phyloP scores from a whole-genome alignment of 1,140 invertebrate species.

The Tyrophagus putrescentiae region DNA sequence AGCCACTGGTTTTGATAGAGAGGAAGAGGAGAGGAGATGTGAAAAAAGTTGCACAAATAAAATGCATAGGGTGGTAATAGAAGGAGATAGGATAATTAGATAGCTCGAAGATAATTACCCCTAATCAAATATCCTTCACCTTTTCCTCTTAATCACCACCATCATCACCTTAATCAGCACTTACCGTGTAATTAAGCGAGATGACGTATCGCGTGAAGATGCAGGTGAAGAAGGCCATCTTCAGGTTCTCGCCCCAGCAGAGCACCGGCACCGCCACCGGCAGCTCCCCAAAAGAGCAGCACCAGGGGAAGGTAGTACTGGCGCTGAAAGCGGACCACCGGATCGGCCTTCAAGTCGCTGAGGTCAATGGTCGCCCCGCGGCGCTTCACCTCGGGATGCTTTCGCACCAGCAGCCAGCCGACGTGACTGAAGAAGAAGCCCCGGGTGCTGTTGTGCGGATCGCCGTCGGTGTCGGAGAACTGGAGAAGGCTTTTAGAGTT shows the following conservation, averaged over 20 bases:
- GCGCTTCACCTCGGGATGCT: slow-evolving; percentile 68
- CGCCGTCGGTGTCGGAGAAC: slow-evolving; percentile 84
- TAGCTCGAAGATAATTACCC: too few species aligned
- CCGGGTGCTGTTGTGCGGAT: slow-evolving; percentile 82
- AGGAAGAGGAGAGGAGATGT: too few species aligned
- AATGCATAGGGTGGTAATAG: too few species aligned
- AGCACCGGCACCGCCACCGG: slow-evolving; percentile 67
- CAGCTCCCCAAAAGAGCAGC: slow-evolving; percentile 61
- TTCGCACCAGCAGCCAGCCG: slow-evolving; percentile 75
- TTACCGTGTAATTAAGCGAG: slow-evolving; percentile 56
- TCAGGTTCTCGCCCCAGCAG: slow-evolving; percentile 66
- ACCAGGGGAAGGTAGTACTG: slow-evolving; percentile 65
- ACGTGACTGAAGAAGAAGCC: slow-evolving; percentile 94
- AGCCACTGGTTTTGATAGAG: too few species aligned
- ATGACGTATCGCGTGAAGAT: slow-evolving; percentile 18
- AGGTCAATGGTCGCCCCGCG: slow-evolving; percentile 47
- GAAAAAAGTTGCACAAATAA: too few species aligned
- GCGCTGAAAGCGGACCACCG: slow-evolving; percentile 67
- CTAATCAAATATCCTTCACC: too few species aligned
- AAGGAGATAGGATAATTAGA: too few species aligned
- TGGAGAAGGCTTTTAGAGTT: too few species aligned
- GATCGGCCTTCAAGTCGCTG: slow-evolving; percentile 64
- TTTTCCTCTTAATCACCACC: too few species aligned
- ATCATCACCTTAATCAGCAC: too few species aligned
- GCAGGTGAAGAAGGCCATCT: background rate